Evolutionary conservation across 2,113 vertebrate genomes (phyloP).

Genomic region (Macroglossus sobrinus): DNA sequence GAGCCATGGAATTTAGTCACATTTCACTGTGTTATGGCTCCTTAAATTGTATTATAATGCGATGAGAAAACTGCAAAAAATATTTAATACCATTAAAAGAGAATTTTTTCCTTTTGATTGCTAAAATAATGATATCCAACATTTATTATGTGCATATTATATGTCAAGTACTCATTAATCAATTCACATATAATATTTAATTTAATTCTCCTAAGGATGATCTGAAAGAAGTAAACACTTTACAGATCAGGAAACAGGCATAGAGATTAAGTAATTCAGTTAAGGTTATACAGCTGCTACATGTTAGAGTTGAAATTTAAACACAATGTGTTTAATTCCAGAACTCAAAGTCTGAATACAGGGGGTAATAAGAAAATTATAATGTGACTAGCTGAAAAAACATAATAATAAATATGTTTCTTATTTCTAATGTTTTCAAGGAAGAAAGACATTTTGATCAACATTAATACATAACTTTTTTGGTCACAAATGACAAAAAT

Average conservation of each 20-base stretch:
- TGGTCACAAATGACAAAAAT: neutral
- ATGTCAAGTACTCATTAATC: neutral
- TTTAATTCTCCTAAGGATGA: neutral
- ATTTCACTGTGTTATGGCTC: neutral
- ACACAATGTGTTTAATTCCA: neutral
- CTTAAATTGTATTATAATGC: neutral
- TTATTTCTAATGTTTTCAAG: neutral
- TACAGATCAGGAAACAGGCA: neutral
- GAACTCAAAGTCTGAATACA: neutral
- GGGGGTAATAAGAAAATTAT: neutral
- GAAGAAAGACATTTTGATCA: neutral
- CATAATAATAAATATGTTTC: neutral
- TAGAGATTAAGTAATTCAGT: neutral
- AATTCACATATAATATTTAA: neutral
- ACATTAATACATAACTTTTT: neutral
- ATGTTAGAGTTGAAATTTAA: neutral
- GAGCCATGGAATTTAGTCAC: neutral
- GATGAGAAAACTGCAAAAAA: neutral
- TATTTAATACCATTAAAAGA: neutral
- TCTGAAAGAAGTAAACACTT: neutral
- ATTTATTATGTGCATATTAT: neutral
- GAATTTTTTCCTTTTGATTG: neutral
- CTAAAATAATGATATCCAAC: neutral
- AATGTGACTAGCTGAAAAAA: neutral
- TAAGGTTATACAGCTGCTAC: neutral